These are phyloP conservation scores for Teleogryllus occipitalis DNA, from an alignment of 1,140 invertebrate species.

Conservation along the genomic window DNA sequence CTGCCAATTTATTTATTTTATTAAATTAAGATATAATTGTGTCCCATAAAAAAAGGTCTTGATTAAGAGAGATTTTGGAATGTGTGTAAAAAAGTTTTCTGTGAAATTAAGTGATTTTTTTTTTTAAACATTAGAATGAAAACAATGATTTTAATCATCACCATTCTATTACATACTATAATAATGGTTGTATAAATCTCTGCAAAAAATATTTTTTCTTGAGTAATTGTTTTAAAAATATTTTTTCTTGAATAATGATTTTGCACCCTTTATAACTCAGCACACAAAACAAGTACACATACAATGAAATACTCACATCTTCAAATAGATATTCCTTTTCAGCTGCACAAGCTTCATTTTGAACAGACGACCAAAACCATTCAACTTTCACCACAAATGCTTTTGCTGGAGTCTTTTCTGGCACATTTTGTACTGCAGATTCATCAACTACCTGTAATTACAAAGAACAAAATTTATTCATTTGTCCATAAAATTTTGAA, in stretches of 20 bases:
- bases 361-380: conserved; percentile 97
- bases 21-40: too few relatives aligned
- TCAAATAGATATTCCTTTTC: conserved; percentile 82
- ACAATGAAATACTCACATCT: conserved; percentile 51
- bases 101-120: too few relatives aligned
- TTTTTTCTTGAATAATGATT: not conserved
- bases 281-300: not conserved
- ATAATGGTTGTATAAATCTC: too few relatives aligned
- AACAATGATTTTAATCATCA: too few relatives aligned
- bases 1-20: too few relatives aligned
- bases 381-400: conserved; percentile 77
- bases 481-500: too few relatives aligned
- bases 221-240: not conserved
- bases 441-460: conserved; percentile 65
- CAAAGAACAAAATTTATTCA: too few relatives aligned
- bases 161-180: too few relatives aligned
- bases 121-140: too few relatives aligned
- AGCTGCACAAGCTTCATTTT: conserved; percentile 86
- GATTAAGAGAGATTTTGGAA: too few relatives aligned
- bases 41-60: too few relatives aligned
- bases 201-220: not conserved
- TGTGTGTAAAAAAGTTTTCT: too few relatives aligned
- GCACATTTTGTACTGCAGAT: conserved; percentile 56
- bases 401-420: conserved; percentile 41
- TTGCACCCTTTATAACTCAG: not conserved